Conservation (phyloP, 2,113 vertebrate genomes). For the Triplophysa dalaica region DNA sequence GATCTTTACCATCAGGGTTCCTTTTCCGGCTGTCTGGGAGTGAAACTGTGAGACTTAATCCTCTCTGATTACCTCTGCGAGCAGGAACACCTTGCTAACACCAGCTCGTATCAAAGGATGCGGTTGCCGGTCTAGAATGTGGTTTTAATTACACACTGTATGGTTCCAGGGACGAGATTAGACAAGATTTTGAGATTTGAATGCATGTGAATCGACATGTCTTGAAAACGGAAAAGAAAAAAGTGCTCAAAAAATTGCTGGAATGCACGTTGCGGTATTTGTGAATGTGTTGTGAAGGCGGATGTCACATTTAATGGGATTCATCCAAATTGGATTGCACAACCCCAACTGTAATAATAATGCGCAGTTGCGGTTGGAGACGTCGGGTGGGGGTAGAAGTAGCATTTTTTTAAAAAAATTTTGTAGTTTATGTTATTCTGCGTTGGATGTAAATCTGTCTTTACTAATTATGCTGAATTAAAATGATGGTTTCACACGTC, state of each 20-base stretch:
- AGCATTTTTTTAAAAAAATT: neutral
- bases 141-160: conserved; percentile 7
- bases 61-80: conserved; percentile 14
- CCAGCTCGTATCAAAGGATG: neutral
- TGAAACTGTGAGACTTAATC: conserved; percentile 17
- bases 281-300: conserved; percentile 18
- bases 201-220: conserved; percentile 9
- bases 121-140: neutral
- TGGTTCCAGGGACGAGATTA: neutral
- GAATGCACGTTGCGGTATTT: conserved; percentile 8
- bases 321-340: conserved; percentile 33
- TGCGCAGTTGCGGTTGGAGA: neutral
- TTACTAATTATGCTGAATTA: conserved; percentile 16
- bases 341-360: conserved; percentile 25
- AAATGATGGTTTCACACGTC: neutral
- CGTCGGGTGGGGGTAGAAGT: conserved; percentile 8
- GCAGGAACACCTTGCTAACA: neutral
- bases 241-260: conserved; percentile 21
- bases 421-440: neutral
- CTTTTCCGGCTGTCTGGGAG: conserved; percentile 3
- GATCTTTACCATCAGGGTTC: conserved; percentile 37
- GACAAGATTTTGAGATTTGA: conserved; percentile 12
- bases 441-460: conserved; percentile 9
- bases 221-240: neutral
- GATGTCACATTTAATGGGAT: conserved; percentile 43